Percentiles rank a stretch among this genome's conserved stretches.
Evolutionary conservation across 2,113 vertebrate genomes (phyloP).

Genomic region (Lampris megalopsis): DNA sequence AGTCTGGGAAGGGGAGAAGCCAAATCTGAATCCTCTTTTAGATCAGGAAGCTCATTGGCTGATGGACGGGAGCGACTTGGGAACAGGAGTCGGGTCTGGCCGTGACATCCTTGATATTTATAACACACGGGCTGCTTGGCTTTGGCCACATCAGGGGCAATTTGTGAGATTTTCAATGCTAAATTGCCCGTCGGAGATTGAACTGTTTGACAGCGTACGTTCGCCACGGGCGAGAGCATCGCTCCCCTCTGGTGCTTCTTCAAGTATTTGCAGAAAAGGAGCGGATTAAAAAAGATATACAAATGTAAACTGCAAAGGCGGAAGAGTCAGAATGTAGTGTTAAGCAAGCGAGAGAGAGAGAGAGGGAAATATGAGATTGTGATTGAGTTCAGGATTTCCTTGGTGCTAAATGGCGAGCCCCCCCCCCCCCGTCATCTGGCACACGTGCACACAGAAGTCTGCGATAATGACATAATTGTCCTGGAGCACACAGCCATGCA

Average conservation of each 20-base stretch:
- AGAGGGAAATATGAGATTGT: conserved; percentile 21
- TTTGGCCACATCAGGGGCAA: too few species aligned
- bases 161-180: conserved; percentile 12
- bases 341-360: too few species aligned
- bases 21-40: conserved; percentile 53
- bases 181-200: too few species aligned
- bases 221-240: too few species aligned
- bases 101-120: conserved; percentile 52
- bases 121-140: too few species aligned
- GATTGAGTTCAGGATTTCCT: conserved; percentile 57
- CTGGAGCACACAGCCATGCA: conserved; percentile 75
- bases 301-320: too few species aligned
- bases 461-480: conserved; percentile 81
- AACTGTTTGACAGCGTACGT: too few species aligned
- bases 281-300: too few species aligned
- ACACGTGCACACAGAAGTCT: conserved; percentile 42
- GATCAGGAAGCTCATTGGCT: conserved; percentile 46
- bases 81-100: background rate
- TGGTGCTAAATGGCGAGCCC: conserved; percentile 46
- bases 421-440: conserved; percentile 58
- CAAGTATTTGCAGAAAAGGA: too few species aligned
- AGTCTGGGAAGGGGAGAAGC: conserved; percentile 53
- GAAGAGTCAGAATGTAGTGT: background rate
- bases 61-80: conserved; percentile 15
- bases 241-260: too few species aligned